Evolutionary conservation across 2,113 vertebrate species (phyloP).

Genomic region (Sander lucioperca): DNA sequence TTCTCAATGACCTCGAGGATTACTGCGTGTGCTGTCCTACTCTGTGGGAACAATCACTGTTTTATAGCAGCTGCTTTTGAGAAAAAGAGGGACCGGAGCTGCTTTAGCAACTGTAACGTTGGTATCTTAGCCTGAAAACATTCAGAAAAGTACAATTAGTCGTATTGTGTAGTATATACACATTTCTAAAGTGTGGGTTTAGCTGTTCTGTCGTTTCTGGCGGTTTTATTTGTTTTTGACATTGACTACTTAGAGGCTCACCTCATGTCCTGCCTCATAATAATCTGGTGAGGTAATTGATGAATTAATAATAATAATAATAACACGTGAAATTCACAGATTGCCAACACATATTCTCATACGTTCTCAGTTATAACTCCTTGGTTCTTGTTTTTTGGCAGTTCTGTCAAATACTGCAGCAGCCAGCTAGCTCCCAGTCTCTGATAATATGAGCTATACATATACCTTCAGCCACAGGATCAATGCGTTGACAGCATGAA

Average conservation of each 20-base stretch:
- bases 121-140: not conserved
- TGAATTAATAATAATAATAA: not conserved
- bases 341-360: no score
- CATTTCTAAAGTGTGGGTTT: no score
- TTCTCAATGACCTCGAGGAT: not conserved
- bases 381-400: not conserved
- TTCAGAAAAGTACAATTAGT: not conserved
- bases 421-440: not conserved
- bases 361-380: not conserved
- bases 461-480: not conserved
- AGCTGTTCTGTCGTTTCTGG: not conserved
- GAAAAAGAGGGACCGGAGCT: not conserved
- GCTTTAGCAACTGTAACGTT: not conserved
- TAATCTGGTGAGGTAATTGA: not conserved
- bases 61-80: not conserved
- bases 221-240: not conserved
- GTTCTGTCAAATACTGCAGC: not conserved
- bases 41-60: not conserved
- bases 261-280: not conserved
- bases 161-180: not conserved
- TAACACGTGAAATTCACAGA: not conserved
- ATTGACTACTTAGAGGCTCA: not conserved
- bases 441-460: not conserved
- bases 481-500: not conserved
- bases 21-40: not conserved